Base-by-base conservation (phyloP, 2,888 invertebrate species). In the Scaeva pyrastri region DNA sequence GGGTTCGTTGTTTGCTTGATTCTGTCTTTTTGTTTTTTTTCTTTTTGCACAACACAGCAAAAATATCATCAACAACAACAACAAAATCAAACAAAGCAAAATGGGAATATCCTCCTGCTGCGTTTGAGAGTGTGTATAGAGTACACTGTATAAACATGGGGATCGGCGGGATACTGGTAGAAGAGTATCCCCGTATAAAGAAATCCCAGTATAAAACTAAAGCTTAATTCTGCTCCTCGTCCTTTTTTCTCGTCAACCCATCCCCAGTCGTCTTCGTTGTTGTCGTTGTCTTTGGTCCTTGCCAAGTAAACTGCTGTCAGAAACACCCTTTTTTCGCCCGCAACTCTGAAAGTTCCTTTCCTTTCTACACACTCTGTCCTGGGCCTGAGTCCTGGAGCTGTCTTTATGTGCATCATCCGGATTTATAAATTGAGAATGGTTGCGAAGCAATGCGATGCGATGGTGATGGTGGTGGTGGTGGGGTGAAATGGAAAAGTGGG, bases 391-490 rank as follows among this genome's bases (percentile, higher is more conserved):
- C 52, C 48, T 72, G 14, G 8, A 48, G 21, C 19, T 66, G 58
- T 39, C 39, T 41, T 21, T 60, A 12, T 76, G 75, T 68, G 66
- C 81, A 71, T 73, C 70, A 55, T 71, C 52, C 39, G 85, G 73
- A 77, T 77, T 77, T 64, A 76, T 81, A 66, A 66, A 81, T 81
- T 77, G 72, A 68, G 41, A 66, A 66, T 75, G 39, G 60, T 10
- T 58, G 39, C 26, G 56, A 31, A n/a, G 39, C 41, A 72, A 58
- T 0, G n/a, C n/a, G n/a, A n/a, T n/a, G n/a, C n/a, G 6, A 48
- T 31, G 31, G 31, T 31, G 31, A 2, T 31, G 31, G 0, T 4
- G 31, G 31, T 4, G 16, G 41, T 52, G 26, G 48, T 41, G 19
- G 11, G 3, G 21, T 68, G 21, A 39, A 68, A 50, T 68, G 23